Evolutionary conservation across 64 coral and sea anemone genomes (phyloP).

Genomic region (Astreopora myriophthalma): DNA sequence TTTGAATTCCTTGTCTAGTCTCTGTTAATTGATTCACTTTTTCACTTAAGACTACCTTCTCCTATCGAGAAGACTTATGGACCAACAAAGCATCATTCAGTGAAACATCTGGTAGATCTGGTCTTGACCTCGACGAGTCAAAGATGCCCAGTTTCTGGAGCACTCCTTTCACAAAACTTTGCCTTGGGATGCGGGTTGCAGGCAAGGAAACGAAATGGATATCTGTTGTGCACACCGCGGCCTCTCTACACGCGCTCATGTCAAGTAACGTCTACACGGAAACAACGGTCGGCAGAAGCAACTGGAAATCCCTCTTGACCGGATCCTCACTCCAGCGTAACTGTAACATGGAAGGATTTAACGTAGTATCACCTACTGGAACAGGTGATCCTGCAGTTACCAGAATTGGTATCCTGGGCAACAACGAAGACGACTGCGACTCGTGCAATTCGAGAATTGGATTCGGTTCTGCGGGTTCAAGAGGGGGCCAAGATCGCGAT

Average conservation of each 20-base stretch:
- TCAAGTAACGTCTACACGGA: neutral
- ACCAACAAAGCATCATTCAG: neutral
- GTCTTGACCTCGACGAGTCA: neutral
- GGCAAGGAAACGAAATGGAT: neutral
- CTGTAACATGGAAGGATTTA: constrained; percentile 54
- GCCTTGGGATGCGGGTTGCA: constrained; percentile 42
- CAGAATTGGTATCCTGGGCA: constrained; percentile 25
- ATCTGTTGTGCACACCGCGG: neutral
- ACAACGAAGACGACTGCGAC: constrained; percentile 9
- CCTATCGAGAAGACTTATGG: neutral
- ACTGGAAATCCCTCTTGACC: constrained; percentile 10
- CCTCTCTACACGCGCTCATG: neutral
- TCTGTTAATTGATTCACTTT: too few species aligned
- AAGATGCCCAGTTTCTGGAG: constrained; percentile 34
- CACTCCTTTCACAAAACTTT: constrained; percentile 11
- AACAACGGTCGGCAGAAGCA: neutral
- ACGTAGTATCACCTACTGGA: neutral
- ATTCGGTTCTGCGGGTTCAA: neutral
- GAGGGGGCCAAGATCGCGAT: neutral
- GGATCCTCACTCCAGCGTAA: neutral
- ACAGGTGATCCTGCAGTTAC: neutral
- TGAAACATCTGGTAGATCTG: neutral
- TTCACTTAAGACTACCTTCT: constrained; percentile 21
- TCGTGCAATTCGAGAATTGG: constrained; percentile 35
- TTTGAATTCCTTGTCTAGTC: too few species aligned